Base-by-base conservation (phyloP, 1,140 invertebrate genomes). In the Capitella teleta region DNA sequence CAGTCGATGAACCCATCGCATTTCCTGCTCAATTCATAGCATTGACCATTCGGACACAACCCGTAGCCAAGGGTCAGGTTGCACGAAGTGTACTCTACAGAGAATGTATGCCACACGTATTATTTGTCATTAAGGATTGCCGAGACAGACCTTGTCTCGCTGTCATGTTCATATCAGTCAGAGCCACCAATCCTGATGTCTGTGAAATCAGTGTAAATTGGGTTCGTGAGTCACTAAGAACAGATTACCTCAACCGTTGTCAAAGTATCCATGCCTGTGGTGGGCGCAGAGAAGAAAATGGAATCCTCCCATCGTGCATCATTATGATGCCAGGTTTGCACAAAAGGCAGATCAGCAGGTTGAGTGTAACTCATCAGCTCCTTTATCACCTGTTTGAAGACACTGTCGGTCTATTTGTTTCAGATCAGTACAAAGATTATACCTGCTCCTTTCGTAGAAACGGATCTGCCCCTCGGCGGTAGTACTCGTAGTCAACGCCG, bases 251-350 rank as follows among this genome's bases (percentile, higher is more conserved):
- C 83, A 63, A 95, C 94, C 0, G 91, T 96, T 28, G 86, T 77
- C 68, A 94, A 93, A 0, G 86, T 87, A 71, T 96, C 92, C 44
- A 93, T 82, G 12, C 88, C 92, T 67, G 82, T 91, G 3, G 87
- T 86, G 0, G 86, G 83, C 1, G 63, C 58, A 0, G 91, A 87
- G 64, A 89, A 94, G 68, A 91, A 86, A 0, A 92, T 82, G 46
- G 88, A 76, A 28, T 90, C 80, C 32, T 38, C 8, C 65, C 91
- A 87, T 0, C 89, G 83, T 67, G 84, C 80, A 6, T 89, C 89
- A 53, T 82, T 81, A 60, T 89, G 85, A 42, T 86, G 76, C 89
- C 90, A 97, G 30, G 79, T 79, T 61, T 92, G 87, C 46, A 79
- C 78, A 52, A 64, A 67, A 1, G 85, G 89, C 25, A 84, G 83